Evolutionary conservation across 2,888 invertebrate species (phyloP), one percentile per base, ranked within the genome.

Genomic region (Drosophila vallismaia): DNA sequence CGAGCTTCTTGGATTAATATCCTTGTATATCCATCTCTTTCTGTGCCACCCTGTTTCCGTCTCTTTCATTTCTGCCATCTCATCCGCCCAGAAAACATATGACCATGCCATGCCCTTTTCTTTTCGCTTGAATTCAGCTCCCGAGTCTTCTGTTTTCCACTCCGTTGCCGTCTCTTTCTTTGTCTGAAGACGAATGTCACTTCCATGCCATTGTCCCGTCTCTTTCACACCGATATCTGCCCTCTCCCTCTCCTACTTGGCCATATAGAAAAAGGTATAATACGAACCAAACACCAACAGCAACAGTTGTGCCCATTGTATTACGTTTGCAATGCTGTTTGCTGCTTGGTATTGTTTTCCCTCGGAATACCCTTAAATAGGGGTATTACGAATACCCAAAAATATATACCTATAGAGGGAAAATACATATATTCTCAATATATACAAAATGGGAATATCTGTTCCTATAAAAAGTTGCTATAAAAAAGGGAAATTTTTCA

Each of bases 151-250:
- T 19, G 7, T 14, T 36, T 53, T 46, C 48, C 44, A 9, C 28
- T 48, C 38, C n/a, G 14, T n/a, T 40, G 26, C 10, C 44, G 12
- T 59, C 62, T 60, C 57, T 10, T 52, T 60, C 42, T 60, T 74
- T 86, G 78, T 73, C 74, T 71, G 62, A 81, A 84, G 81, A 86
- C 85, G 85, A 81, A 81, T 81, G 87, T 87, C 85, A 85, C 82
- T 85, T 87, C 74, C 87, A 86, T 70, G 80, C 82, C 71, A 70
- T 72, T 79, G 70, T 48, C 83, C 79, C 71, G 29, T 50, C 54
- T 54, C 62, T 54, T 48, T 49, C 12, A 31, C 48, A 2, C 9
- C 36, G n/a, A 19, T 38, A 3, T 51, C 52, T 45, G 36, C 14
- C 36, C 8, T 19, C 19, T 50, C 29, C 2, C 46, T 28, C 52